Base-by-base conservation (phyloP, 2,888 invertebrate species). In the Acanthosepion lycidas region DNA sequence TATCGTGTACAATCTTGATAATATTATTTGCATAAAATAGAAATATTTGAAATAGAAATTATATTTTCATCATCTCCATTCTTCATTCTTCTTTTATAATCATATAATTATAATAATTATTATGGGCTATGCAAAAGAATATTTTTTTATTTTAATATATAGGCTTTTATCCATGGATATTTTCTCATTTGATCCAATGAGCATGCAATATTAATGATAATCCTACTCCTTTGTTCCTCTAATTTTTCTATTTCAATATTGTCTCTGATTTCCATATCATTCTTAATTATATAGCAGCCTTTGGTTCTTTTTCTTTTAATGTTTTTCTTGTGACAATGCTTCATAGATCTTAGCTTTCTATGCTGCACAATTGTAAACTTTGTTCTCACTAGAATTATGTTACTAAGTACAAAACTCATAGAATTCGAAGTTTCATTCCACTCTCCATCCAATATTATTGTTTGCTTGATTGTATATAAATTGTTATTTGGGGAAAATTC, bases 41-140 rank as follows among this genome's bases (percentile, higher is more conserved):
- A n/a, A 78, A 78, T 78, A 78, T 78, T n/a, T n/a, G n/a, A 78
- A 78, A 78, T 78, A n/a, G 78, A 23, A 78, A 78, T 2, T n/a
- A 12, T 33, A 78, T n/a, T 78, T 78, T 78, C n/a, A 33, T 12
- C 78, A 0, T 33, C 9, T 78, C 78, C n/a, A 78, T 78, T 78
- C 9, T 12, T 15, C n/a, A n/a, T 78, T 33, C 78, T 15, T 78
- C n/a, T 5, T 3, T n/a, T 15, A 9, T 33, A 78, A 78, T 78
- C n/a, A 78, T n/a, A 78, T 78, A 78, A 78, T 78, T 78, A 78
- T 78, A 33, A n/a, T 78, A 78, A 78, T 78, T 78, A 78, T 33
- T 78, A 12, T 78, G 78, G n/a, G n/a, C 33, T 78, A 78, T n/a
- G n/a, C 59, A 15, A 15, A n/a, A 78, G 78, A 33, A 23, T 78